Conservation (phyloP, 1,140 invertebrate genomes). For the Gerris buenoi region DNA sequence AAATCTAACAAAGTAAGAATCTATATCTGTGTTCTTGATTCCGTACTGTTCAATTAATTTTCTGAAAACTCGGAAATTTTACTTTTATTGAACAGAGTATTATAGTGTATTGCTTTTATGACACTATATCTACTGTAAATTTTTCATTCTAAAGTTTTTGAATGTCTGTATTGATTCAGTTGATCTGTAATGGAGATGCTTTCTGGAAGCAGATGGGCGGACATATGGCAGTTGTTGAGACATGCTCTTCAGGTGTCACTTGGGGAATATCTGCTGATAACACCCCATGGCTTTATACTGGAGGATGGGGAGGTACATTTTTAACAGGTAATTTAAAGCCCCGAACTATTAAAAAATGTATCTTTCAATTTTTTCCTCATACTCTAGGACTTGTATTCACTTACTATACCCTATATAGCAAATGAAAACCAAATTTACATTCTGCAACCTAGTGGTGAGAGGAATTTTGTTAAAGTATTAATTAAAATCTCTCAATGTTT, state of each 20-base stretch:
- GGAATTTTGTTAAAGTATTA: background rate
- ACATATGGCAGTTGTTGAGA: conserved; percentile 63
- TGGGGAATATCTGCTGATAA: conserved; percentile 80
- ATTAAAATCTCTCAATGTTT: too few species aligned
- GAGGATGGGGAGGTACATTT: conserved; percentile 66
- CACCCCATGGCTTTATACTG: conserved; percentile 69
- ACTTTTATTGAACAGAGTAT: too few species aligned
- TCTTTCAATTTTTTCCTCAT: too few species aligned
- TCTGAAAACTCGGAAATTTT: too few species aligned
- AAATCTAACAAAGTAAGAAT: conserved; percentile 39
- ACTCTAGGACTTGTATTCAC: too few species aligned
- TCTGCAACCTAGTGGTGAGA: background rate
- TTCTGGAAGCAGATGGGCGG: conserved; percentile 72
- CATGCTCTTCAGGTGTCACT: conserved; percentile 54
- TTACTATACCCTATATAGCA: background rate
- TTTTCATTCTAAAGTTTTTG: too few species aligned
- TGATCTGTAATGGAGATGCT: conserved; percentile 26
- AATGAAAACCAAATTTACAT: background rate
- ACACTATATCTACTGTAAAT: too few species aligned
- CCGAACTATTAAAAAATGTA: too few species aligned
- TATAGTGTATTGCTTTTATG: too few species aligned
- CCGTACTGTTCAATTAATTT: too few species aligned
- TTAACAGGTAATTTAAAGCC: conserved; percentile 58
- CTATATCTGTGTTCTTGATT: too few species aligned
- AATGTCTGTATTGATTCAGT: too few species aligned